Percentiles rank a stretch among this genome's conserved stretches.
phyloP scores from a whole-genome alignment of 1,140 invertebrate genomes.

The Papilio glaucus region DNA sequence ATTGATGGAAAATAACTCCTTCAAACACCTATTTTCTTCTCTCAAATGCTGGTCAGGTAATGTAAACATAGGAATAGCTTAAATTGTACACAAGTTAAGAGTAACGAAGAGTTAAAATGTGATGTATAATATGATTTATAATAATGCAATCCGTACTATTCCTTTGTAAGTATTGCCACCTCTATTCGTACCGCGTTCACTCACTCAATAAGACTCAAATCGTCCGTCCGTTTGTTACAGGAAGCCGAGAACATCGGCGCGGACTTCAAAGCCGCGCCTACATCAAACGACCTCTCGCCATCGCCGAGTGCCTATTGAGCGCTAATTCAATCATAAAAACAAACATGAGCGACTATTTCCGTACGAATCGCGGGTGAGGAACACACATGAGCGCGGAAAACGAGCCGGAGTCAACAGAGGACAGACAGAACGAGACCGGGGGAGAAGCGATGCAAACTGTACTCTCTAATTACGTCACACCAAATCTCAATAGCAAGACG shows the following conservation, averaged over 20 bases:
- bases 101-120: too few relatives aligned
- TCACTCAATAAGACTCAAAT: conserved; percentile 67
- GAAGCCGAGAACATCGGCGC: conserved; percentile 64
- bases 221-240: conserved; percentile 72
- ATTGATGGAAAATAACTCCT: too few relatives aligned
- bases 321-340: conserved; percentile 79
- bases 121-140: neutral
- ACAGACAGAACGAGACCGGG: conserved; percentile 43
- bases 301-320: conserved; percentile 67
- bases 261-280: conserved; percentile 66
- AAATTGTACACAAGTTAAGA: too few relatives aligned
- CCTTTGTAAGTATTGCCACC: conserved; percentile 3
- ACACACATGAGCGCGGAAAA: conserved; percentile 73
- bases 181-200: conserved; percentile 44
- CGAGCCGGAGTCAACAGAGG: conserved; percentile 44
- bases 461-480: conserved; percentile 62
- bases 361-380: conserved; percentile 61
- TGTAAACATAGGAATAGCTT: too few relatives aligned
- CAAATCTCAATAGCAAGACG: conserved; percentile 60
- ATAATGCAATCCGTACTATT: neutral
- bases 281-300: conserved; percentile 65
- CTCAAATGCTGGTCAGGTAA: too few relatives aligned
- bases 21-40: too few relatives aligned
- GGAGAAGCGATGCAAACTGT: conserved; percentile 72
- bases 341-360: conserved; percentile 75